Evolutionary conservation across 2,888 invertebrate species (phyloP).

Genomic region (Hoplodrina ambigua): DNA sequence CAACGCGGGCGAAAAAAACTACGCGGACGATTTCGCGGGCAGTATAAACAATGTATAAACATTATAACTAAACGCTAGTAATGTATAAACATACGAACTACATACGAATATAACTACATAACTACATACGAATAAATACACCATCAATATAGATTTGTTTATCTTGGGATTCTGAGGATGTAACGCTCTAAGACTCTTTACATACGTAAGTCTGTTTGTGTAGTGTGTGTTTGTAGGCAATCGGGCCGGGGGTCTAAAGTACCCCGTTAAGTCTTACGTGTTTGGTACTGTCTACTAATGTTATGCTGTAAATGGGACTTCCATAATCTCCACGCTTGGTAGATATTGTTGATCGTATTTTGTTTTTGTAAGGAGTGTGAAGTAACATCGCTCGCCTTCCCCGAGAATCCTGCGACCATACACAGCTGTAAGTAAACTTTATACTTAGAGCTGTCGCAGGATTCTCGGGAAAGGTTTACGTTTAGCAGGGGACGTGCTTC

Average conservation of each 20-base stretch:
- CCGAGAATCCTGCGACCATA: no score
- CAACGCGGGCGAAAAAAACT: no score
- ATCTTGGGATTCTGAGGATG: slow-evolving; percentile 14
- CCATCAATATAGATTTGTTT: slow-evolving; percentile 30
- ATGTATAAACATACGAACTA: slow-evolving; percentile 1
- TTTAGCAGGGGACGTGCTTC: no score
- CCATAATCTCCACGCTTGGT: neutral
- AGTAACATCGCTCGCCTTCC: neutral
- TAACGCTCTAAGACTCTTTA: neutral
- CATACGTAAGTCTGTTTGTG: neutral
- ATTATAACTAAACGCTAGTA: no score
- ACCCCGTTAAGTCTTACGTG: slow-evolving; percentile 7
- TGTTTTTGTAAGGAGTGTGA: slow-evolving; percentile 5
- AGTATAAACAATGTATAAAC: no score
- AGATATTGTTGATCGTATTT: slow-evolving; percentile 4
- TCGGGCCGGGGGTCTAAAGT: slow-evolving; percentile 7
- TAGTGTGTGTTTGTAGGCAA: slow-evolving; percentile 9
- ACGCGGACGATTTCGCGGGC: no score
- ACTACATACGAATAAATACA: slow-evolving; percentile 23
- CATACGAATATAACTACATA: slow-evolving; percentile 17
- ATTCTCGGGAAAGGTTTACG: no score
- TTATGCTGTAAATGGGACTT: slow-evolving; percentile 4
- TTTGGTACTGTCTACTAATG: slow-evolving; percentile 6
- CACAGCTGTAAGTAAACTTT: no score
- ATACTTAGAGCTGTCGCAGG: no score